Evolutionary conservation across 2,113 vertebrate species (phyloP), one percentile per base, ranked within the genome.

Genomic region (Pardalotus punctatus): DNA sequence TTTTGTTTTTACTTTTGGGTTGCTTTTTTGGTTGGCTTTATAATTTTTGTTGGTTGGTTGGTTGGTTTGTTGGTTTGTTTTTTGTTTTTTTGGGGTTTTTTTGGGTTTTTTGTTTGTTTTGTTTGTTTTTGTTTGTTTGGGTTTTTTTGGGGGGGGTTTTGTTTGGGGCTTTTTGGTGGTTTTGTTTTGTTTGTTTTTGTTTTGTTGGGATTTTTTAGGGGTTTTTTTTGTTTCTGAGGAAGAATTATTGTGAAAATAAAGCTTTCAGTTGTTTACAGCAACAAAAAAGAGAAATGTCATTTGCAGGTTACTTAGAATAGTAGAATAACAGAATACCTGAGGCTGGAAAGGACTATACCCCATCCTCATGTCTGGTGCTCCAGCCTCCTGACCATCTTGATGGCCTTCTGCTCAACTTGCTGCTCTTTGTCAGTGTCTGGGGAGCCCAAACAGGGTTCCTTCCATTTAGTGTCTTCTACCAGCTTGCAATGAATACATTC

Each of bases 361-460:
- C 48, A 18, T 40, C 6, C 5, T 5, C 9, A 11, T 12, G 6
- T 31, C 3, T 1, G n/a, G 33, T 69, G 14, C 12, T 81, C 5
- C 62, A 94, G 24, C 12, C 45, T 86, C 22, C 24, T 84, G 72
- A 60, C 8, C 3, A 23, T 40, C 57, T 35, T 69, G 40, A 29
- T 73, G 22, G 12, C 9, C 9, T 51, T 67, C 47, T 85, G 24
- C 42, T 72, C 35, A 87, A 13, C 33, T 51, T 76, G 27, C 16
- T 79, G 35, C 9, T 28, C 56, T 51, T 60, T 65, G 19, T 48
- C 58, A 48, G 17, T 28, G 19, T n/a, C 45, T 90, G 66, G 22
- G 42, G 22, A 72, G 14, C 28, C 24, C 40, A 69, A 31, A 53
- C 0, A 1, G 14, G 4, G 5, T 60, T 27, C 3, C 4, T 88